A percentile compares a stretch with the other conserved stretches of the same genome.
phyloP scores from a whole-genome alignment of 2,888 invertebrate genomes.

The Drosophila kanekoi region DNA sequence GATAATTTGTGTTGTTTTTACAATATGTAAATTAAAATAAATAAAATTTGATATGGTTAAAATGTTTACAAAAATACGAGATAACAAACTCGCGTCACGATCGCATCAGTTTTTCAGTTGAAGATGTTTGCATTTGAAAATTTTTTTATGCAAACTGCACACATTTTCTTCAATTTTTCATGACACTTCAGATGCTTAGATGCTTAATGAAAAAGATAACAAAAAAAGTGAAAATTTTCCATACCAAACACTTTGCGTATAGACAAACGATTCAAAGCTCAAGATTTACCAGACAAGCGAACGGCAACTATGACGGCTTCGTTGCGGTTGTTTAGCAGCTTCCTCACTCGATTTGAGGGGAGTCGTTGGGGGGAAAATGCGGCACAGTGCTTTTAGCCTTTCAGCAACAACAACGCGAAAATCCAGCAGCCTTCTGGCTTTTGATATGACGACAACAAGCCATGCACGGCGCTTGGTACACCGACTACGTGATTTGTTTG shows the following conservation, averaged over 20 bases:
- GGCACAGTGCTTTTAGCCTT: constrained; percentile 50
- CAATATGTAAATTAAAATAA: no score
- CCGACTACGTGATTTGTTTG: constrained; percentile 74
- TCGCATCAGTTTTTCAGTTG: no score
- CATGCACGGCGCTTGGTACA: constrained; percentile 51
- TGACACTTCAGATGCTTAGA: background rate
- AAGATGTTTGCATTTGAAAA: no score
- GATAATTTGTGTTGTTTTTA: no score
- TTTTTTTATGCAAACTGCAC: no score
- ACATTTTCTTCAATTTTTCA: background rate
- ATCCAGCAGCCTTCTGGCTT: constrained; percentile 66
- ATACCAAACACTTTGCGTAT: constrained; percentile 13
- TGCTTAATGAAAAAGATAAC: background rate
- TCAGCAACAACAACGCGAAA: constrained; percentile 60
- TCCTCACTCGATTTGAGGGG: constrained; percentile 14
- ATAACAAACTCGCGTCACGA: no score
- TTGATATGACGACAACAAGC: constrained; percentile 58
- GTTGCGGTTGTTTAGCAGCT: constrained; percentile 42
- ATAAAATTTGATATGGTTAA: no score
- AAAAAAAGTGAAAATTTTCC: constrained; percentile 6
- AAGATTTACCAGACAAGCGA: constrained; percentile 25
- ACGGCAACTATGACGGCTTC: constrained; percentile 20
- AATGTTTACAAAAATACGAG: no score
- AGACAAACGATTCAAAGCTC: constrained; percentile 5
- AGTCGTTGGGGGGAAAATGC: background rate